Conservation (phyloP, 2,888 invertebrate species). For the Sinelater perroti region DNA sequence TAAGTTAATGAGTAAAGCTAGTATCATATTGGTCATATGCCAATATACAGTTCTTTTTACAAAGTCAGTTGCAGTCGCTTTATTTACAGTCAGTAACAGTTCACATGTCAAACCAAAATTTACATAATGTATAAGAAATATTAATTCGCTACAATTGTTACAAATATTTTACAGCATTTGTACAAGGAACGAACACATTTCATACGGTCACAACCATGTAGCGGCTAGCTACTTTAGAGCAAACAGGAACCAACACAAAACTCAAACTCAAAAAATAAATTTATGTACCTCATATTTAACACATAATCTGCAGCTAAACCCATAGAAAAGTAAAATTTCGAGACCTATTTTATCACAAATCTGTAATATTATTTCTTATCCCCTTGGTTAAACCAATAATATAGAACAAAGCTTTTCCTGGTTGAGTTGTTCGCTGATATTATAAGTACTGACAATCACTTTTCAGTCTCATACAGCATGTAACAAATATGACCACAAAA, state of each 20-base stretch:
- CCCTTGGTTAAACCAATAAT: too few species aligned
- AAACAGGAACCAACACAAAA: too few species aligned
- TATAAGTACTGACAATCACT: too few species aligned
- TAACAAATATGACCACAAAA: too few species aligned
- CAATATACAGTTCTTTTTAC: not conserved
- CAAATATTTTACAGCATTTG: slow-evolving; percentile 2
- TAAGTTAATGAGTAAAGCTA: slow-evolving; percentile 17
- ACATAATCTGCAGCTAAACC: not conserved
- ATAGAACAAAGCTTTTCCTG: too few species aligned
- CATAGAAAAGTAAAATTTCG: too few species aligned
- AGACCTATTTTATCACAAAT: too few species aligned
- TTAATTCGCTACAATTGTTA: not conserved
- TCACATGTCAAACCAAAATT: not conserved
- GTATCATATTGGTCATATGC: slow-evolving; percentile 8
- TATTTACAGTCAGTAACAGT: slow-evolving; percentile 16
- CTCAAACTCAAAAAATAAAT: not conserved
- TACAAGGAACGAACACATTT: not conserved
- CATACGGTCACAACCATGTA: not conserved
- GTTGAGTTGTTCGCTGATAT: too few species aligned
- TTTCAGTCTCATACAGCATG: too few species aligned
- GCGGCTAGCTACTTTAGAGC: not conserved
- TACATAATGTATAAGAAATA: too few species aligned
- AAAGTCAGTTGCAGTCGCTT: not conserved
- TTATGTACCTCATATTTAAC: not conserved
- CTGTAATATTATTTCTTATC: too few species aligned